Conservation (phyloP, 2,797 vertebrate genomes). For the Anas bahamensis region DNA sequence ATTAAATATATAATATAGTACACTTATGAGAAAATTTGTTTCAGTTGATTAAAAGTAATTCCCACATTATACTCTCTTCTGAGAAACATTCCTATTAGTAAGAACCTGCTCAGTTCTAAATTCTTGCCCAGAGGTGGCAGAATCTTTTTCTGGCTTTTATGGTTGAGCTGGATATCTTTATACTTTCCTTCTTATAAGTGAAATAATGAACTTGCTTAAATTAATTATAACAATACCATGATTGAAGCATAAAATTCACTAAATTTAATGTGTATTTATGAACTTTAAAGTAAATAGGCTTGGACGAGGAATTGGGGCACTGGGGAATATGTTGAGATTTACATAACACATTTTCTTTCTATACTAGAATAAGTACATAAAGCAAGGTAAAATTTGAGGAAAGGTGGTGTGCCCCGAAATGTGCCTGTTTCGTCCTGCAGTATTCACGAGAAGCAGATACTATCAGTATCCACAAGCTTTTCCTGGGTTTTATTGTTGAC, state of each 20-base stretch:
- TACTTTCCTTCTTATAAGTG: neutral
- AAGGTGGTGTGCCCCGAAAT: neutral
- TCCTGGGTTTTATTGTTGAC: neutral
- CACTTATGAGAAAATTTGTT: neutral
- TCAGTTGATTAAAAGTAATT: neutral
- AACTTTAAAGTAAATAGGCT: neutral
- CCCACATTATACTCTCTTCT: neutral
- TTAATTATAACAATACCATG: neutral
- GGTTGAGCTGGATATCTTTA: neutral
- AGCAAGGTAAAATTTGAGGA: neutral
- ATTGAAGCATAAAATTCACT: neutral
- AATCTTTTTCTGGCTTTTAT: neutral
- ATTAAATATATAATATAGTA: neutral
- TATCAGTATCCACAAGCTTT: neutral
- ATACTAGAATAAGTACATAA: neutral
- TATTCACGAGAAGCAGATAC: neutral
- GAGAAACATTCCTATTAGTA: neutral
- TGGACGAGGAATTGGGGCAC: neutral
- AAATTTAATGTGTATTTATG: neutral
- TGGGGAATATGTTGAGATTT: neutral
- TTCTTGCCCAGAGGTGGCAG: neutral
- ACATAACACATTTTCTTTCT: fast-evolving
- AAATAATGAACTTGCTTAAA: neutral
- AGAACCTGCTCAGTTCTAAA: neutral
- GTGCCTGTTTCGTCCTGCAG: fast-evolving